phyloP scores from a whole-genome alignment of 2,888 invertebrate genomes.

The Orchesella flavescens region DNA sequence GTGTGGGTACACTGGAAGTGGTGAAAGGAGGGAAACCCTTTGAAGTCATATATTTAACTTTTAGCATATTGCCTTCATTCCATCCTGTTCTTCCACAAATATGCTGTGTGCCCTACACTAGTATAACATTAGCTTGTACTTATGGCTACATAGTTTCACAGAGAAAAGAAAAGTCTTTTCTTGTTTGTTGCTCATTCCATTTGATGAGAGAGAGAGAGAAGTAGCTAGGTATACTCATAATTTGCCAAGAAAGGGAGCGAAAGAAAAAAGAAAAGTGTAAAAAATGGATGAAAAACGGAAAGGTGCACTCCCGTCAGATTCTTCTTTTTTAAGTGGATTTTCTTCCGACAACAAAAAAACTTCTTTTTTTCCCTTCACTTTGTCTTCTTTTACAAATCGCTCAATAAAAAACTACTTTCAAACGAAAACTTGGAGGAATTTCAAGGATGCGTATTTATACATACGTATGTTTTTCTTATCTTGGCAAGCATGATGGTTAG shows the following conservation, averaged over 20 bases:
- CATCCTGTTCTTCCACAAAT: neutral
- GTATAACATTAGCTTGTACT: neutral
- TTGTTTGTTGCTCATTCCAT: neutral
- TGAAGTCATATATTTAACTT: slow-evolving; percentile 20
- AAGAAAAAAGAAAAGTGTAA: slow-evolving; percentile 19
- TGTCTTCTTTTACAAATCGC: slow-evolving; percentile 8
- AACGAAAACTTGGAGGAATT: no score
- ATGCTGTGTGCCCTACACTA: neutral
- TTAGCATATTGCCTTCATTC: slow-evolving; percentile 7
- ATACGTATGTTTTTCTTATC: no score
- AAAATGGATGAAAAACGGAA: slow-evolving; percentile 19
- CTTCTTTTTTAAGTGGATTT: slow-evolving; percentile 34
- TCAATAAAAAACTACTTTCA: neutral
- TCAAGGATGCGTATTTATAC: no score
- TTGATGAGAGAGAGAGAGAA: neutral
- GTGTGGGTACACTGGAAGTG: neutral
- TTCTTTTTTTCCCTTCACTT: neutral
- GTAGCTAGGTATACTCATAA: neutral
- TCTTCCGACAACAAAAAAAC: slow-evolving; percentile 5
- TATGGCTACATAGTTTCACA: no score
- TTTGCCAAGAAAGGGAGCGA: neutral
- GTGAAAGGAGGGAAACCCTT: neutral
- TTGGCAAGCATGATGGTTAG: no score
- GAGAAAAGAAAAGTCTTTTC: no score
- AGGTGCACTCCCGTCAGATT: slow-evolving; percentile 34